These are phyloP conservation scores for Apeira syringaria DNA, from an alignment of 2,888 invertebrate genomes.

Conservation along the genomic window DNA sequence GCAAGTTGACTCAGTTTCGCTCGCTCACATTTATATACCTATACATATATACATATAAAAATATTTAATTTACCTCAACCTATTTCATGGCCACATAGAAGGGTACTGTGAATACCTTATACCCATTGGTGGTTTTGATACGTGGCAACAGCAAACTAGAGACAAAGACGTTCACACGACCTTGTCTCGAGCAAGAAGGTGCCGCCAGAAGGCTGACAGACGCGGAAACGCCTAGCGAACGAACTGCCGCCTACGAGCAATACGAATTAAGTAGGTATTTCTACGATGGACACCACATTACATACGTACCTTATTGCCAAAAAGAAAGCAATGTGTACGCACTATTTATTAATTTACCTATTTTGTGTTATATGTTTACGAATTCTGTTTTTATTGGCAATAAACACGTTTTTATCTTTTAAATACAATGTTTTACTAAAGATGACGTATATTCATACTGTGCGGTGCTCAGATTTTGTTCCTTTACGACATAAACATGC, in stretches of 20 bases:
- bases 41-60: too few relatives aligned
- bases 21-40: too few relatives aligned
- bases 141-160: slow-evolving; percentile 51
- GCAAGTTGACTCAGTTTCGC: too few relatives aligned
- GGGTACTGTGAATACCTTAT: neutral
- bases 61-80: neutral
- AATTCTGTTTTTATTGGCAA: too few relatives aligned
- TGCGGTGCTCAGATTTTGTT: too few relatives aligned
- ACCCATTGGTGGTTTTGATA: slow-evolving; percentile 5
- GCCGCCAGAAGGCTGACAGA: slow-evolving; percentile 63
- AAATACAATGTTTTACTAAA: too few relatives aligned
- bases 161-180: slow-evolving; percentile 79
- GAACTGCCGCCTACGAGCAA: slow-evolving; percentile 71
- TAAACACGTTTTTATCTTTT: too few relatives aligned
- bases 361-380: too few relatives aligned
- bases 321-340: too few relatives aligned
- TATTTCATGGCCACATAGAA: neutral
- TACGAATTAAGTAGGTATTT: slow-evolving; percentile 55
- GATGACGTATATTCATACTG: too few relatives aligned
- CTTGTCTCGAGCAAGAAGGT: slow-evolving; percentile 62
- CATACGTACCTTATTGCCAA: slow-evolving; percentile 24
- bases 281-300: slow-evolving; percentile 40
- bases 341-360: too few relatives aligned
- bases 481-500: too few relatives aligned
- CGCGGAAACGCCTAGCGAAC: slow-evolving; percentile 63